A percentile compares a stretch with the other conserved stretches of the same genome.
Conservation (phyloP, 2,888 invertebrate genomes). For the Nomada hirtipes region DNA sequence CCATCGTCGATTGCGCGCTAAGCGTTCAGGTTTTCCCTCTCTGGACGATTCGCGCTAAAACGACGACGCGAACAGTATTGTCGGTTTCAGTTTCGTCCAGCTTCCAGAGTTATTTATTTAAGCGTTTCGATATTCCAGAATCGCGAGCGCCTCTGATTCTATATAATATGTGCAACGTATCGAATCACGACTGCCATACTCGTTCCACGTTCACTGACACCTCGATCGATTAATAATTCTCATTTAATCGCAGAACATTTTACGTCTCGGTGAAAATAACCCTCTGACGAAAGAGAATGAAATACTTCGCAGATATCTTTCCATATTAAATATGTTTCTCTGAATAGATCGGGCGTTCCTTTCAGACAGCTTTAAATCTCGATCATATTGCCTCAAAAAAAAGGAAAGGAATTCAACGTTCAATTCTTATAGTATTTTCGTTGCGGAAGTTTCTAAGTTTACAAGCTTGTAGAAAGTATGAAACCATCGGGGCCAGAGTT, state of each 20-base stretch:
- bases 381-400: too few relatives aligned
- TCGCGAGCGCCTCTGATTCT: background rate
- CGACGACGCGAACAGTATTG: constrained; percentile 13
- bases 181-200: constrained; percentile 31
- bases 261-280: background rate
- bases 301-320: too few relatives aligned
- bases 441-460: too few relatives aligned
- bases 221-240: background rate
- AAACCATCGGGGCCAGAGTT: too few relatives aligned
- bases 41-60: background rate
- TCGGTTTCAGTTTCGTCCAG: background rate
- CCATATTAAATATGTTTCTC: too few relatives aligned
- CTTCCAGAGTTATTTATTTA: constrained; percentile 1
- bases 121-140: constrained; percentile 2
- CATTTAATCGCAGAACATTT: too few relatives aligned
- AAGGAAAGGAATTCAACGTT: too few relatives aligned
- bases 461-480: too few relatives aligned
- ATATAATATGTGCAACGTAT: background rate
- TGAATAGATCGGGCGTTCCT: too few relatives aligned
- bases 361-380: too few relatives aligned
- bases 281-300: too few relatives aligned
- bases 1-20: constrained; percentile 23
- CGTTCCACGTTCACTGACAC: constrained; percentile 17
- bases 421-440: too few relatives aligned
- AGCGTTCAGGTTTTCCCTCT: background rate